Base-by-base conservation (phyloP, 2,113 vertebrate genomes). In the Triplophysa dalaica region DNA sequence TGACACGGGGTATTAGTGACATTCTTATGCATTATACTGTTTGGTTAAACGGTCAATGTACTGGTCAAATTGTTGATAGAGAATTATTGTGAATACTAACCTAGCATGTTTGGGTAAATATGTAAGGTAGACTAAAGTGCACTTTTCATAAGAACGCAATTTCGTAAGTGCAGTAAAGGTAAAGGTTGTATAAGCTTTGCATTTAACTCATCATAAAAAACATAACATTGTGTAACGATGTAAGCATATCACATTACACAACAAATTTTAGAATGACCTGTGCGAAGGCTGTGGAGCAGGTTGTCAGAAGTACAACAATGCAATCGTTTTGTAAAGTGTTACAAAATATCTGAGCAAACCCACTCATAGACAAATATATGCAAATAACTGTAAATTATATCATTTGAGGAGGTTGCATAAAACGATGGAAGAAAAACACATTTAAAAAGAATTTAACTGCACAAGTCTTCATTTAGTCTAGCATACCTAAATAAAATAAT, bases 101-200 rank as follows among this genome's bases (percentile, higher is more conserved):
- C 52, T 56, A 19, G 2, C 16, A 52, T 52, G 14, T 70, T 45
- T 79, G 56, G 33, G 21, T 75, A 17, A 60, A 50, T 38, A 16
- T 52, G 1, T 16, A n/a, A n/a, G 11, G 50, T n/a, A 54, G 54
- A 56, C 26, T 67, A 78, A 79, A 68, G 29, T 61, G 12, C 60
- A 72, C 79, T 81, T 67, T 38, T 38, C 33, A 38, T 7, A 38
- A 38, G 7, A 38, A 63, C 45, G 61, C 64, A 78, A 10, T 70
- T 62, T 12, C 67, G 8, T 24, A 75, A 62, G 62, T 26, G 54
- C 60, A 66, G 33, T 38, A 38, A 72, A 54, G 29, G 33, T 38
- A 38, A 72, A 54, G 29, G 33, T 78, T 82, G 61, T 73, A 50
- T 73, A 81, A 83, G 45, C 64, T 14, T n/a, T 58, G 4, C 24